Conservation (phyloP, 2,888 invertebrate genomes). For the Piscicola geometra region DNA sequence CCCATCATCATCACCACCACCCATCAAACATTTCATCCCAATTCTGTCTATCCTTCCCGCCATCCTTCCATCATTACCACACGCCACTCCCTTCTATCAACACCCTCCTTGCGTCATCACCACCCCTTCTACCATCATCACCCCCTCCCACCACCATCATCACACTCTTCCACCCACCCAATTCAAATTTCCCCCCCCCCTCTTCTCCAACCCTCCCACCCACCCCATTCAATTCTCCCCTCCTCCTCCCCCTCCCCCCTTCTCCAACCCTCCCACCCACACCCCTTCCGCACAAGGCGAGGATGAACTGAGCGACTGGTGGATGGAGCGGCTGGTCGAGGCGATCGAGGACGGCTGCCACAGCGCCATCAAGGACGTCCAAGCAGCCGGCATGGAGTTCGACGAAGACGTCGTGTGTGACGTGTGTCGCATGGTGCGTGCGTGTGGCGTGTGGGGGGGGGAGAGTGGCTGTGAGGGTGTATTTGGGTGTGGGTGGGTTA, state of each 20-base stretch:
- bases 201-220: no score
- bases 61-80: no score
- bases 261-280: background rate
- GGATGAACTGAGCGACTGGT: constrained; percentile 69
- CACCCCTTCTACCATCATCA: background rate
- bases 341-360: constrained; percentile 72
- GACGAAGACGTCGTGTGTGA: constrained; percentile 98
- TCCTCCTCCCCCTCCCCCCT: no score
- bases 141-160: background rate
- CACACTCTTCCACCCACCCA: background rate
- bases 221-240: no score
- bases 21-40: no score
- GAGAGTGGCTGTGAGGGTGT: background rate
- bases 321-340: constrained; percentile 83
- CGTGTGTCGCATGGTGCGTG: constrained; percentile 81
- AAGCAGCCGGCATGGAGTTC: constrained; percentile 79
- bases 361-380: constrained; percentile 55
- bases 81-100: no score
- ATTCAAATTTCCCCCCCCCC: no score
- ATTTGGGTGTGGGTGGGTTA: background rate
- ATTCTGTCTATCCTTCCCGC: no score
- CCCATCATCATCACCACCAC: background rate
- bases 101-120: no score
- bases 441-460: constrained; percentile 58
- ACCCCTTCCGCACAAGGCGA: constrained; percentile 53